Evolutionary conservation across 1,140 invertebrate genomes (phyloP).

Genomic region (Belonocnema kinseyi): DNA sequence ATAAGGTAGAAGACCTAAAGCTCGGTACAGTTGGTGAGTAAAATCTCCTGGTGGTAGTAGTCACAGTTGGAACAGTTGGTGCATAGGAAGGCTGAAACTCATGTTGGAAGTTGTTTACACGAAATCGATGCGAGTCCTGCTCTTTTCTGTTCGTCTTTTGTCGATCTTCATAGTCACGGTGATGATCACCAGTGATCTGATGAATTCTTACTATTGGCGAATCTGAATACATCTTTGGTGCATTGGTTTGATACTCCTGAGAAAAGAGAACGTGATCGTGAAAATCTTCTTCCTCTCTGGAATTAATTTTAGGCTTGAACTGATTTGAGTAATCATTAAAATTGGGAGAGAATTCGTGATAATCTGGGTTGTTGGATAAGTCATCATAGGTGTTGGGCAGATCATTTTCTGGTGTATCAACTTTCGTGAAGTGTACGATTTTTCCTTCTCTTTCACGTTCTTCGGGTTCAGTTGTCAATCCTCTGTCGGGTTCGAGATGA

Average conservation of each 20-base stretch:
- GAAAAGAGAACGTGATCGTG: slow-evolving; percentile 47
- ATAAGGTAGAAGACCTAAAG: slow-evolving; percentile 57
- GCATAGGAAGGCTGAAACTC: slow-evolving; percentile 65
- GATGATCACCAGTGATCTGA: slow-evolving; percentile 47
- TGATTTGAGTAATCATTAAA: slow-evolving; percentile 41
- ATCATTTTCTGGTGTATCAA: slow-evolving; percentile 55
- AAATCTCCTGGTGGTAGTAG: slow-evolving; percentile 65
- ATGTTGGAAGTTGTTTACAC: slow-evolving; percentile 50
- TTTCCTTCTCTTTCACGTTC: slow-evolving; percentile 51
- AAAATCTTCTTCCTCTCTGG: slow-evolving; percentile 8
- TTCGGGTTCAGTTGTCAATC: slow-evolving; percentile 52
- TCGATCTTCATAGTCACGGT: slow-evolving; percentile 40
- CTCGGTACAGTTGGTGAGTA: slow-evolving; percentile 69
- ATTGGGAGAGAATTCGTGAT: slow-evolving; percentile 33
- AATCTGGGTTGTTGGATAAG: slow-evolving; percentile 39
- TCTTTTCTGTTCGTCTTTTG: neutral
- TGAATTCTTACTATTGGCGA: slow-evolving; percentile 60
- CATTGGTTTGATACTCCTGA: slow-evolving; percentile 50
- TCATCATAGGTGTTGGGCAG: slow-evolving; percentile 54
- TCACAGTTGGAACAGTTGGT: slow-evolving; percentile 69
- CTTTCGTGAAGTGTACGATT: slow-evolving; percentile 43
- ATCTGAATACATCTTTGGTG: slow-evolving; percentile 56
- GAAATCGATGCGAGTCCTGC: slow-evolving; percentile 38
- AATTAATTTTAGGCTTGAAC: slow-evolving; percentile 31
- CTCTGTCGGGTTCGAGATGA: slow-evolving; percentile 53